Base-by-base conservation (phyloP, 2,888 invertebrate genomes). In the Nezara viridula region DNA sequence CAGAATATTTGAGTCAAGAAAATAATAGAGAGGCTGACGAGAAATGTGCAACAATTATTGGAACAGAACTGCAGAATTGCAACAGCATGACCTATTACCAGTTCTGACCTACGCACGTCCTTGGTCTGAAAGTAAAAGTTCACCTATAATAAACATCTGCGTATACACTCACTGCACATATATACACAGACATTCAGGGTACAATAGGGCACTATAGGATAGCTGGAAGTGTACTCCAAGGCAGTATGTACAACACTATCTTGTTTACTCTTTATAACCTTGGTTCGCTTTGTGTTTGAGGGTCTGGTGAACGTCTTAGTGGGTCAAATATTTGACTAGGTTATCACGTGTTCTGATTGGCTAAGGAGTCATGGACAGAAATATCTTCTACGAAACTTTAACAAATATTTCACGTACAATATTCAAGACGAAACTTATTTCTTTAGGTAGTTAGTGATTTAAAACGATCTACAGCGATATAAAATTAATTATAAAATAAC, bases 311-410 rank as follows among this genome's bases (percentile, higher is more conserved):
- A 73, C 32, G 66, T 73, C 66, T 73, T 7, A 37, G 32, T 19
- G 66, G 66, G 32, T 73, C 66, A 73, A 73, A 73, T 73, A 73
- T 73, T 73, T 73, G 66, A 73, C 32, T 73, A 37, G 66, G 66
- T 21, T 73, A 73, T 73, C 66, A 21, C 5, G 1, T 37, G 19
- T 73, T 19, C 19, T 73, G 16, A 73, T 73, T 21, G 19, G 32
- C 37, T 37, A 7, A 73, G 0, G 37, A 14, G 32, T 73, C 66
- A 37, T 73, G 37, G 37, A 16, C 7, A 7, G 19, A 37, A 37
- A 73, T 73, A 73, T 37, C 66, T 37, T 37, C 37, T 73, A 14
- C 32, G 19, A 66, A 66, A 66, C 32, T 5, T 3, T 21, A n/a
- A n/a, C 24, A 55, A 6, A n/a, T n/a, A 2, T n/a, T 2, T n/a